These are phyloP conservation scores for Ooceraea biroi DNA, from an alignment of 1,140 invertebrate species.

Conservation along the genomic window DNA sequence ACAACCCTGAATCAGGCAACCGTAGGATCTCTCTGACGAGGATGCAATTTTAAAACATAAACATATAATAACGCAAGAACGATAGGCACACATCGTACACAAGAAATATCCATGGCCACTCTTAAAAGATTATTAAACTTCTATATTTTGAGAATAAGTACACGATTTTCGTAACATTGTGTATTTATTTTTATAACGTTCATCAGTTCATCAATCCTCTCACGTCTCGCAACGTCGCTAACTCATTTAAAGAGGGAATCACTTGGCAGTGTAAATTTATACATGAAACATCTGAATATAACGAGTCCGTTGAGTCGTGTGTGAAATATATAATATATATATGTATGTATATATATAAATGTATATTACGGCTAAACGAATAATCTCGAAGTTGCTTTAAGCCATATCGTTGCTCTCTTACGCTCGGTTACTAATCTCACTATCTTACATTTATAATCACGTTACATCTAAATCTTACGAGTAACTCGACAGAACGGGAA, in stretches of 20 bases:
- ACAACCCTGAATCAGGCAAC: neutral
- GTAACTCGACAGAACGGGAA: conserved; percentile 14
- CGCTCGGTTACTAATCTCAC: neutral
- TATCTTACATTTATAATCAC: conserved; percentile 3
- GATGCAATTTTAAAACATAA: neutral
- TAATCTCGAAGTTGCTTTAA: neutral
- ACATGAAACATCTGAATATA: conserved; percentile 6
- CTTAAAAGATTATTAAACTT: conserved; percentile 21
- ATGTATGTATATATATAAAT: too few species aligned
- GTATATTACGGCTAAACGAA: neutral
- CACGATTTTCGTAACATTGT: conserved; percentile 23
- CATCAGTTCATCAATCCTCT: conserved; percentile 1
- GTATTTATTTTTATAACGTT: conserved; percentile 18
- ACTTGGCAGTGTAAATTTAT: conserved; percentile 11
- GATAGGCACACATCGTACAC: neutral
- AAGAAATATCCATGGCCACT: neutral
- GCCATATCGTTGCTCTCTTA: neutral
- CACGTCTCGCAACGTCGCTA: conserved; percentile 12
- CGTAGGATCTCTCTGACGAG: neutral
- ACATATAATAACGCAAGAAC: neutral
- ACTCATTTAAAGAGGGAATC: neutral
- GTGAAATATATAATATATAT: neutral
- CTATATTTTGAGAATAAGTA: conserved; percentile 11
- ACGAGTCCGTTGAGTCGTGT: neutral
- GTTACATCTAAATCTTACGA: conserved; percentile 14